phyloP scores from a whole-genome alignment of 2,888 invertebrate species.

The Eupeodes luniger region DNA sequence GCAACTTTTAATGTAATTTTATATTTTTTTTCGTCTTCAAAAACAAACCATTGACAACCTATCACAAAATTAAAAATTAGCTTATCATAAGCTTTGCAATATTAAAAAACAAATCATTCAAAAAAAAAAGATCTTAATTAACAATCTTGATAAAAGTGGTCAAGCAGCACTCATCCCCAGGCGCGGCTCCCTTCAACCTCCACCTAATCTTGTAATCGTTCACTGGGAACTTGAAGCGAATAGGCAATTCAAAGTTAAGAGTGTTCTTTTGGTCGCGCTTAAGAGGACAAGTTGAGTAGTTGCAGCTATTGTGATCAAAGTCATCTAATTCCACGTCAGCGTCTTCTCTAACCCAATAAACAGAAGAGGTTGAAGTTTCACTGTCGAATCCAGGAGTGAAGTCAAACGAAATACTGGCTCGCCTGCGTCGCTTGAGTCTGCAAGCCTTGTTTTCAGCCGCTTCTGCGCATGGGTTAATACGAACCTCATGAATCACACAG shows the following conservation, averaged over 20 bases:
- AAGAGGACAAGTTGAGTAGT: constrained; percentile 86
- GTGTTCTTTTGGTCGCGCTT: constrained; percentile 84
- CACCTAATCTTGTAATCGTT: constrained; percentile 88
- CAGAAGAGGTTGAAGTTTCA: constrained; percentile 77
- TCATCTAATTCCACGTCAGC: constrained; percentile 85
- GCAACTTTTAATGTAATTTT: too few species aligned
- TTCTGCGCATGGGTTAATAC: constrained; percentile 87
- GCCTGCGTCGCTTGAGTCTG: constrained; percentile 85
- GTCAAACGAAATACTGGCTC: constrained; percentile 86
- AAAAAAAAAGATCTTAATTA: constrained; percentile 76
- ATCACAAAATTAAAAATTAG: too few species aligned
- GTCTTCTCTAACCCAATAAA: constrained; percentile 84
- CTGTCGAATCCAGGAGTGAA: constrained; percentile 87
- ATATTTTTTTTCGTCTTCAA: too few species aligned
- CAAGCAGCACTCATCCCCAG: constrained; percentile 87
- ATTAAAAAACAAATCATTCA: too few species aligned
- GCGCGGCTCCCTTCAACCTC: constrained; percentile 85
- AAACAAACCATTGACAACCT: too few species aligned
- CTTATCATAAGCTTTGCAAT: neutral
- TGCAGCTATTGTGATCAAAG: constrained; percentile 86
- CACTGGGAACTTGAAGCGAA: constrained; percentile 86
- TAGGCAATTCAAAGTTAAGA: constrained; percentile 84
- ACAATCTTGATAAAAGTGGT: constrained; percentile 86
- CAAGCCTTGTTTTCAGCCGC: constrained; percentile 85
- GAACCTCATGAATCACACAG: constrained; percentile 86